Percentiles rank a stretch among this genome's conserved stretches.
These are phyloP conservation scores for Capricornis sumatraensis DNA, from an alignment of 2,113 vertebrate genomes.

Conservation along the genomic window DNA sequence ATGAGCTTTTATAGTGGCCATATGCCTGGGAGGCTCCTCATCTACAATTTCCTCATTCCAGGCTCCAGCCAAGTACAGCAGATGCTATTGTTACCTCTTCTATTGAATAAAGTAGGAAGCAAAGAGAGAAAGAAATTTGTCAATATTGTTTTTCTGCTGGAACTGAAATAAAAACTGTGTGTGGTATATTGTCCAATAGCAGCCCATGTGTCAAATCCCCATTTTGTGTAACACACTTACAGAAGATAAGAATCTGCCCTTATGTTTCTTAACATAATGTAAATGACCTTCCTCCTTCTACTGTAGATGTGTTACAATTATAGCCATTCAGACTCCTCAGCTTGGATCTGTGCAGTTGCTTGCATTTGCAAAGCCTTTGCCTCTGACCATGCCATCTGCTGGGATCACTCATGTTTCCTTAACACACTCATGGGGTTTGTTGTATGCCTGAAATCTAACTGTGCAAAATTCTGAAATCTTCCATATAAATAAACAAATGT, in stretches of 20 bases:
- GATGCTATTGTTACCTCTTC: conserved; percentile 40
- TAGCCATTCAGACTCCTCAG: not conserved
- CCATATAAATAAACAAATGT: conserved; percentile 56
- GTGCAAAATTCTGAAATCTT: conserved; percentile 28
- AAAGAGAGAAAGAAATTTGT: conserved; percentile 48
- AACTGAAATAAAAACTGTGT: conserved; percentile 49
- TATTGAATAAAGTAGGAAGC: conserved; percentile 47
- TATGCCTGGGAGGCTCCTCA: conserved; percentile 38
- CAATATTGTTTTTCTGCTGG: conserved; percentile 38
- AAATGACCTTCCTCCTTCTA: conserved; percentile 33
- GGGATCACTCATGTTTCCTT: conserved; percentile 9
- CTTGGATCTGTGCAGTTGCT: not conserved
- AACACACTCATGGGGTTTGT: not conserved
- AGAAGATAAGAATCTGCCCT: conserved; percentile 12
- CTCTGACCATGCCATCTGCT: conserved; percentile 42
- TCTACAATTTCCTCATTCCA: conserved; percentile 52
- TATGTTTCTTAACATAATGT: conserved; percentile 39
- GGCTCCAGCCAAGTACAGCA: conserved; percentile 39
- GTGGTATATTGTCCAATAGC: not conserved
- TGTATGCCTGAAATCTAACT: not conserved
- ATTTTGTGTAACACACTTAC: not conserved
- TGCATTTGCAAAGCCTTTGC: conserved; percentile 20
- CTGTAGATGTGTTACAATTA: conserved; percentile 1
- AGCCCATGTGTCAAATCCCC: not conserved
- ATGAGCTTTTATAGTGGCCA: not conserved